These are phyloP conservation scores for Anabacerthia variegaticeps DNA, from an alignment of 2,797 vertebrate species.

Conservation along the genomic window DNA sequence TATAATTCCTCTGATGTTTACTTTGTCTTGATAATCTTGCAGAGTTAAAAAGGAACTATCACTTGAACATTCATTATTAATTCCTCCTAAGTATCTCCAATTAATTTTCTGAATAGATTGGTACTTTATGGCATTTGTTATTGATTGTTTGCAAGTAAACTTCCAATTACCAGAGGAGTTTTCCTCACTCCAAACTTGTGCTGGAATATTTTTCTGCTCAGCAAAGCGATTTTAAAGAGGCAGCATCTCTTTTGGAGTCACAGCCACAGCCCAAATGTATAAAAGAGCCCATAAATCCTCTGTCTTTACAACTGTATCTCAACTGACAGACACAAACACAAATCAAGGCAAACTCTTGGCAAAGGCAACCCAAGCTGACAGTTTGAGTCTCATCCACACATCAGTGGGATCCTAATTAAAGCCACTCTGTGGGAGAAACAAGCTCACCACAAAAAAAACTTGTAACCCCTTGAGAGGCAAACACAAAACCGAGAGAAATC, in stretches of 20 bases:
- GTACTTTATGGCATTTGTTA: constrained; percentile 64
- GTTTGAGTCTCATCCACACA: background rate
- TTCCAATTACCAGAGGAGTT: constrained; percentile 49
- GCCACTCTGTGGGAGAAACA: background rate
- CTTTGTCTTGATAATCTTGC: constrained; percentile 73
- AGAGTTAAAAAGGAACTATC: constrained; percentile 69
- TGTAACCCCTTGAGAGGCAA: background rate
- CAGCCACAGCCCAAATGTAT: background rate
- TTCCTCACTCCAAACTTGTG: constrained; percentile 2
- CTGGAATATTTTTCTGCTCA: background rate
- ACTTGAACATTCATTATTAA: constrained; percentile 72
- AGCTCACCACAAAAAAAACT: background rate
- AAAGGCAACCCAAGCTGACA: background rate
- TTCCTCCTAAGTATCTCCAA: constrained; percentile 65
- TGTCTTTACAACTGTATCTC: background rate
- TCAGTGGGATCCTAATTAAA: background rate
- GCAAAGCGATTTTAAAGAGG: background rate
- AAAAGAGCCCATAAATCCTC: background rate
- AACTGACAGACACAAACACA: background rate
- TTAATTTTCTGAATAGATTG: constrained; percentile 70
- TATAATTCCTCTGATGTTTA: constrained; percentile 68
- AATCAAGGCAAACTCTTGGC: background rate
- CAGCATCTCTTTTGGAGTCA: background rate
- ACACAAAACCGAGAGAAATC: background rate
- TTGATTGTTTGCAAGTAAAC: constrained; percentile 71